These are phyloP conservation scores for Gymnoscopelus braueri DNA, from an alignment of 2,797 vertebrate species.

Conservation along the genomic window DNA sequence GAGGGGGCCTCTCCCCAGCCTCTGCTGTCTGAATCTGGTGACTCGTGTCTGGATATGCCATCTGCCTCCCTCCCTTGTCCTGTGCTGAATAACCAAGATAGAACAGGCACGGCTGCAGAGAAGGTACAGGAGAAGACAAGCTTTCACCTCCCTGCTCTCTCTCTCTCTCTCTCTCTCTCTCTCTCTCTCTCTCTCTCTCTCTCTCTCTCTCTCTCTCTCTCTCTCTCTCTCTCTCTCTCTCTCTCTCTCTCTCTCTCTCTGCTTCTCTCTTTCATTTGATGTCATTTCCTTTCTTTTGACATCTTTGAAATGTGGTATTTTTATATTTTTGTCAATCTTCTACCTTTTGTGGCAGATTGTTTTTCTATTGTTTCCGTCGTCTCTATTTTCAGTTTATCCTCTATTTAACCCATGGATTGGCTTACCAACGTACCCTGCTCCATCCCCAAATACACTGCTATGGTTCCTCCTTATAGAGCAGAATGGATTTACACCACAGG, in stretches of 20 bases:
- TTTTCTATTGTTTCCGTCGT: slow-evolving; percentile 27
- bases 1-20: slow-evolving; percentile 76
- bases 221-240: slow-evolving; percentile 11
- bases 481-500: slow-evolving; percentile 38
- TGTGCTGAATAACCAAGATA: slow-evolving; percentile 77
- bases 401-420: slow-evolving; percentile 70
- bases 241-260: slow-evolving; percentile 6
- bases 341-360: slow-evolving; percentile 35
- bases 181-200: slow-evolving; percentile 19
- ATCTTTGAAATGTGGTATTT: background rate
- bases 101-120: slow-evolving; percentile 77
- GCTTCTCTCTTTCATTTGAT: slow-evolving; percentile 7
- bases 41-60: slow-evolving; percentile 25
- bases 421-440: slow-evolving; percentile 51
- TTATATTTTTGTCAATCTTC: slow-evolving; percentile 4
- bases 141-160: slow-evolving; percentile 20
- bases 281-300: slow-evolving; percentile 6
- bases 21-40: slow-evolving; percentile 50
- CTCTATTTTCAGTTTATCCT: slow-evolving; percentile 43
- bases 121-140: slow-evolving; percentile 82
- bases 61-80: slow-evolving; percentile 61
- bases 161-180: slow-evolving; percentile 45
- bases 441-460: slow-evolving; percentile 51
- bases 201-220: slow-evolving; percentile 21
- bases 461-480: slow-evolving; percentile 38